Base-by-base conservation (phyloP, 1,140 invertebrate species). In the Microplitis demolitor region DNA sequence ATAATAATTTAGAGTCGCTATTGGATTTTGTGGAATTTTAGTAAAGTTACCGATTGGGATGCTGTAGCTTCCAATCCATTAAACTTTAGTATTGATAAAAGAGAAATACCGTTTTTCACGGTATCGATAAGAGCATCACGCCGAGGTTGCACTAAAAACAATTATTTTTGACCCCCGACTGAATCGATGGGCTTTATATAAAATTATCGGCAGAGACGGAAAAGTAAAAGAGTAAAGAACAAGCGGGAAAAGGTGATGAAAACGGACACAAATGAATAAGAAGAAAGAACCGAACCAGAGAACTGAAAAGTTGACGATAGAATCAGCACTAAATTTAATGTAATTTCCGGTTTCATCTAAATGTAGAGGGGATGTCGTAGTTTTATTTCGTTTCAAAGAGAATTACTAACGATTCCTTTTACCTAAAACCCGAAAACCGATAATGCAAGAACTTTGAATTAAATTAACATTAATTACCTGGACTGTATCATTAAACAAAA, bases 311-410 rank as follows among this genome's bases (percentile, higher is more conserved):
- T 69, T 13, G 31, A 62, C 60, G 76, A 77, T 75, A 77, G 68
- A 77, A 77, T 77, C 76, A 75, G 73, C 69, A 73, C 54, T 77
- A 74, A 74, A 77, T 75, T 71, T 68, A 72, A 68, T 68, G 76
- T 77, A 77, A 77, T 77, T 77, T 77, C 73, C 73, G 76, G 76
- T 73, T 77, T 66, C 72, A 71, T 77, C 71, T 62, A 73, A 71
- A 39, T 71, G 56, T 54, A 50, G 60, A 34, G 60, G 63, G 34
- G 66, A 71, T 35, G 66, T 74, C 64, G 31, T 61, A 45, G 39
- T 45, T 45, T 45, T 9, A 45, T 45, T 35, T 14, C 16, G 13
- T 11, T 11, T 16, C 13, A 9, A 14, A 66, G 13, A 53, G 50
- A 56, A 72, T 58, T 62, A 50, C 51, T 14, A 58, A 66, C 62